Conservation (phyloP, 1,140 invertebrate species). For the Drosophila melanogaster region DNA sequence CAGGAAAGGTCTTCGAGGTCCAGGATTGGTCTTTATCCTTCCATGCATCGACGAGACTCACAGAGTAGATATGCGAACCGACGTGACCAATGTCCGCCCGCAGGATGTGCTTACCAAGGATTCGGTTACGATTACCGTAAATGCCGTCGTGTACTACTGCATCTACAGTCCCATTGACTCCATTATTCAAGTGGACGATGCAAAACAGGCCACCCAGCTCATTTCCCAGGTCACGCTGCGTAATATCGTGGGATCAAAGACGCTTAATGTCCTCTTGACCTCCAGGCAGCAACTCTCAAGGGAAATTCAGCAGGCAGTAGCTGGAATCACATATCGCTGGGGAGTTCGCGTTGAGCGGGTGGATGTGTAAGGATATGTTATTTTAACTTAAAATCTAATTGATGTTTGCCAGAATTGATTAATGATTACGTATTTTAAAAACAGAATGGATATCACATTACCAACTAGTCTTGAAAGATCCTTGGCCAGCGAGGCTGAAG, state of each 20-base stretch:
- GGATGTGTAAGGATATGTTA: slow-evolving; percentile 90
- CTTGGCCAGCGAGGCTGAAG: slow-evolving; percentile 95
- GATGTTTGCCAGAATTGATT: not conserved
- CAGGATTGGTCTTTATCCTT: slow-evolving; percentile 89
- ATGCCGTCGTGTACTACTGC: slow-evolving; percentile 91
- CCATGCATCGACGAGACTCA: slow-evolving; percentile 92
- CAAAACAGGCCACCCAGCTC: slow-evolving; percentile 89
- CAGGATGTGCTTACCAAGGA: slow-evolving; percentile 90
- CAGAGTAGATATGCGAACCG: slow-evolving; percentile 89
- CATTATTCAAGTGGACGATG: slow-evolving; percentile 92
- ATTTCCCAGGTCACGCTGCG: slow-evolving; percentile 86
- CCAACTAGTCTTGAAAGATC: slow-evolving; percentile 92
- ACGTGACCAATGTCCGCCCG: slow-evolving; percentile 91
- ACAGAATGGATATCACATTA: slow-evolving; percentile 94
- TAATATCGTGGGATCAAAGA: slow-evolving; percentile 92
- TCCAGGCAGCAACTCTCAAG: slow-evolving; percentile 55
- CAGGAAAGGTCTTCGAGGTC: slow-evolving; percentile 35
- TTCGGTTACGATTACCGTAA: slow-evolving; percentile 91
- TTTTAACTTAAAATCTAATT: not conserved
- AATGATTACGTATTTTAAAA: not conserved
- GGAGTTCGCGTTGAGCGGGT: slow-evolving; percentile 97
- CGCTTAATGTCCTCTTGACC: slow-evolving; percentile 87
- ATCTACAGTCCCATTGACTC: slow-evolving; percentile 92
- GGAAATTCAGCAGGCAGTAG: slow-evolving; percentile 51
- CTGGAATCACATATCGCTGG: slow-evolving; percentile 88